phyloP scores from a whole-genome alignment of 2,797 vertebrate species.

The Sternotherus odoratus region DNA sequence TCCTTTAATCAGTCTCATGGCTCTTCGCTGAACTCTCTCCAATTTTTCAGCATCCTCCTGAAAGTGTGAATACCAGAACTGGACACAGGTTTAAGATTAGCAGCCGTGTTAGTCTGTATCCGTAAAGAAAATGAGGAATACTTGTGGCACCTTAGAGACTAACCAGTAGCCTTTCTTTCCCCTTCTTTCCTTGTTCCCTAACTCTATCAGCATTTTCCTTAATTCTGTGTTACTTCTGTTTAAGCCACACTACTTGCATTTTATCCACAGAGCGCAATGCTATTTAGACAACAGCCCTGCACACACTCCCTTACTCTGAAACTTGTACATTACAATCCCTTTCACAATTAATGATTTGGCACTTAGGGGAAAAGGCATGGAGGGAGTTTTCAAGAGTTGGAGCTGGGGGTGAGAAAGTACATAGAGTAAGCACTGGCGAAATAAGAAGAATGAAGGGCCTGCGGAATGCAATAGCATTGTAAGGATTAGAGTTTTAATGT shows the following conservation, averaged over 20 bases:
- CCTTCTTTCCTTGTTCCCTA: no score
- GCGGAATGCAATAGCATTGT: neutral
- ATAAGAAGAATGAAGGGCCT: neutral
- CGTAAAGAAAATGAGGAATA: no score
- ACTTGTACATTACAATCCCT: neutral
- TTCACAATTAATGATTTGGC: neutral
- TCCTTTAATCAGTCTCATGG: rapidly evolving
- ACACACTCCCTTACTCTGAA: neutral
- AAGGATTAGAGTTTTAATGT: neutral
- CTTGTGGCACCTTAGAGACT: no score
- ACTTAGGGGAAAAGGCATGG: neutral
- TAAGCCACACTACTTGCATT: no score
- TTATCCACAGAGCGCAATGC: no score
- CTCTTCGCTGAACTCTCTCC: neutral
- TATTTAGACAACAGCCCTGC: neutral
- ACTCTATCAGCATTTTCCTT: no score
- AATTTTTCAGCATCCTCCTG: neutral
- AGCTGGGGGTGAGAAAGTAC: neutral
- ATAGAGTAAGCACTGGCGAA: neutral
- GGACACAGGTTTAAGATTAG: no score
- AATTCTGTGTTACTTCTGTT: no score
- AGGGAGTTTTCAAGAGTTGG: neutral
- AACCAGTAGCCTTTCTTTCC: no score
- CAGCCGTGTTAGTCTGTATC: no score
- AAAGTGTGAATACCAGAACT: no score